A percentile compares a stretch with the other conserved stretches of the same genome.
Conservation (phyloP, 2,888 invertebrate species). For the Clusia tigrina region DNA sequence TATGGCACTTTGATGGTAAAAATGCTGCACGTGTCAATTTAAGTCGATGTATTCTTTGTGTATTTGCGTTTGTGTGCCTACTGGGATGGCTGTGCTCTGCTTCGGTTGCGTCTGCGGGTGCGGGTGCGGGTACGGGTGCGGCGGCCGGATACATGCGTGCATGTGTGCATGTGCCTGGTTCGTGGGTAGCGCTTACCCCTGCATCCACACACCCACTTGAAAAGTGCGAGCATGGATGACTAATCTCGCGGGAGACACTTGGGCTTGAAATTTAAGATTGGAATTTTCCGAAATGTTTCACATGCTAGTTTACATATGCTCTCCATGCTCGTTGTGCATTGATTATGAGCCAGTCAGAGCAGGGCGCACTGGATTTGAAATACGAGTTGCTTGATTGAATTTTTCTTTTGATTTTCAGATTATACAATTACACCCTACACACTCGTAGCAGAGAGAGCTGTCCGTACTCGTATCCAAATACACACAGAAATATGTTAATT, state of each 20-base stretch:
- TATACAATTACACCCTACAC: no score
- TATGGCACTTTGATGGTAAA: conserved; percentile 1
- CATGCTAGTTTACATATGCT: conserved; percentile 4
- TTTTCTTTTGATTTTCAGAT: no score
- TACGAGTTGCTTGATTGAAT: not conserved
- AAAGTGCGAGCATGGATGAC: not conserved
- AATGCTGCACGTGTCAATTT: conserved; percentile 12
- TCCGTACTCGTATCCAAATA: no score
- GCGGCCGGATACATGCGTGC: no score
- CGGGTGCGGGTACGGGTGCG: no score
- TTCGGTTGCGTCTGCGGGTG: no score
- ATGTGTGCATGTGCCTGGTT: no score
- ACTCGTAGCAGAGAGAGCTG: no score
- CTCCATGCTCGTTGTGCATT: not conserved
- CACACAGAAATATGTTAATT: no score
- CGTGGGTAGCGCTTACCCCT: no score
- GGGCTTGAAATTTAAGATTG: conserved; percentile 1
- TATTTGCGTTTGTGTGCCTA: not conserved
- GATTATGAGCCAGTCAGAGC: not conserved
- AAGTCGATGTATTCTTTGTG: not conserved
- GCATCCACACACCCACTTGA: not conserved
- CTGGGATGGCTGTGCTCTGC: no score
- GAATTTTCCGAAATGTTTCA: not conserved
- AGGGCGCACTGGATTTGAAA: not conserved
- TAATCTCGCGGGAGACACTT: conserved; percentile 11